These are phyloP conservation scores for Eulacestoma nigropectus DNA, from an alignment of 2,113 vertebrate genomes.

Conservation along the genomic window DNA sequence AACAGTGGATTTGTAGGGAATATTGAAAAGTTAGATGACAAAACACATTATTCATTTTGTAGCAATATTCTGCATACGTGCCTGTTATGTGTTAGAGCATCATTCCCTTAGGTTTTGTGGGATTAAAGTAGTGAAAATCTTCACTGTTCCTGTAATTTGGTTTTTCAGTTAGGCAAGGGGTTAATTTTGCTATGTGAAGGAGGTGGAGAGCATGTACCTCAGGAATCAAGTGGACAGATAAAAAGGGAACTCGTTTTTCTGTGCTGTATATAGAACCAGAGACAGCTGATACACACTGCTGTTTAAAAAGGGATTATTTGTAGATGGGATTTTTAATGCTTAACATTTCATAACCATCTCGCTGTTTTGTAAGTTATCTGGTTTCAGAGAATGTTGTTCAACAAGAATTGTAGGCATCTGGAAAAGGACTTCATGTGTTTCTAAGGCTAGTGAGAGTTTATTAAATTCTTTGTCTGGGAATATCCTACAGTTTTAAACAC, in stretches of 20 bases:
- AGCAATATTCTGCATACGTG: not conserved
- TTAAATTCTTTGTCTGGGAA: constrained; percentile 1
- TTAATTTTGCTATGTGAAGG: not conserved
- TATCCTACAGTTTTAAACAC: not conserved
- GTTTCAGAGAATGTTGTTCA: constrained; percentile 20
- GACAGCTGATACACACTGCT: constrained; percentile 12
- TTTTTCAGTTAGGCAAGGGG: not conserved
- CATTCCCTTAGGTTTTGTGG: not conserved
- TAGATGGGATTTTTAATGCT: constrained; percentile 29
- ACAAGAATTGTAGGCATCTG: constrained; percentile 7
- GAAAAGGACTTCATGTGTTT: not conserved
- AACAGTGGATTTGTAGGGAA: not conserved
- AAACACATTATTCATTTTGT: not conserved
- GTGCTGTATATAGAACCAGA: not conserved
- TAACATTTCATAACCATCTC: constrained; percentile 8
- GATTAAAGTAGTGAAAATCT: not conserved
- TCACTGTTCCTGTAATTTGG: not conserved
- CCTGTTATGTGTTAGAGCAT: not conserved
- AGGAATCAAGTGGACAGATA: not conserved
- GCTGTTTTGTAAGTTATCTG: constrained; percentile 7
- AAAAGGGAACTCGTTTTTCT: not conserved
- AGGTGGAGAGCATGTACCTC: not conserved
- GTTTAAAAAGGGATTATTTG: constrained; percentile 37
- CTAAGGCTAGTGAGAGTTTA: not conserved
- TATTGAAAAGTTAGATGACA: not conserved